Evolutionary conservation across 1,140 invertebrate genomes (phyloP), one percentile per base, ranked within the genome.

Genomic region (Drosophila trapezifrons): DNA sequence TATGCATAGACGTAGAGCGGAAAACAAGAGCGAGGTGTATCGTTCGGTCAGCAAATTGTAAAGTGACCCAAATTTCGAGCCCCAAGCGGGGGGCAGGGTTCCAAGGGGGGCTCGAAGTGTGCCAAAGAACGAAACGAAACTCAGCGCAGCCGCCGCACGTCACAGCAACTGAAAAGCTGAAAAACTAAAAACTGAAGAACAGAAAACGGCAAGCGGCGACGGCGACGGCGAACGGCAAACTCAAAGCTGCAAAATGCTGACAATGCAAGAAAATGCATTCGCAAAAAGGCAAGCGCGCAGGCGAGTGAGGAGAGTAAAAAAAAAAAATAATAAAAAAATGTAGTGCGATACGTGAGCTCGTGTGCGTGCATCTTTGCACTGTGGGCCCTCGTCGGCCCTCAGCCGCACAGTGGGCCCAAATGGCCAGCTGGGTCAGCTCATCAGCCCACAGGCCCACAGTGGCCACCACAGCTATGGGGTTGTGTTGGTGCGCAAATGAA

Each of bases 31-130:
- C 70, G 62, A 81, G 63, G 45, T 47, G 51, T 76, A 76, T 82
- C 64, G 83, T 76, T 87, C 80, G 84, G 84, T 80, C 84, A 87
- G 84, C 84, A 78, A 84, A 90, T 90, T 89, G 73, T 89, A 84
- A 78, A 87, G 84, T 89, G 84, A 89, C 84, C 84, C 84, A 89
- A 89, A 89, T 89, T 87, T 74, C 40, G 25, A 62, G 56, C 60
- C 58, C 72, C 72, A 46, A 62, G 62, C 65, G 27, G 35, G 46
- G 38, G 55, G 17, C 25, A 38, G 29, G 22, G 67, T 29, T 54
- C 51, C 51, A 54, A 38, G 60, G 25, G 49, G 52, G 60, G 55
- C 56, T 64, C 76, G 75, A 86, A 86, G 83, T 86, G 84, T 87
- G 83, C 83, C 82, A 86, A 87, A 80, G 81, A 66, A 69, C 52